Evolutionary conservation across 2,888 invertebrate species (phyloP).

Genomic region (Nasonovia ribisnigri): DNA sequence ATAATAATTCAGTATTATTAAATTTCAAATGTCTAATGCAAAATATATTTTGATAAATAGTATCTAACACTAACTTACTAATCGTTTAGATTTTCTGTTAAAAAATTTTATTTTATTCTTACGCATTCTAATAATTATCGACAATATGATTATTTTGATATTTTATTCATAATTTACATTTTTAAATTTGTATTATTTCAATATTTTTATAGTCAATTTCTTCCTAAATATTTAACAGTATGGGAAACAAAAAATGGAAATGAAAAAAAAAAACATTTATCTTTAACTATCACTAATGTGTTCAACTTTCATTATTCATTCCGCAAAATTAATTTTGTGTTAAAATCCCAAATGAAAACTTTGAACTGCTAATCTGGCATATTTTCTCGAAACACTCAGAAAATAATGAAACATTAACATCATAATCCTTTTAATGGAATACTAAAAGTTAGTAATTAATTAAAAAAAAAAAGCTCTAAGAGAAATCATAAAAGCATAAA

Average conservation of each 20-base stretch:
- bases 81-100: too few species aligned
- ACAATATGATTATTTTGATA: neutral
- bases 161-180: too few species aligned
- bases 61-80: too few species aligned
- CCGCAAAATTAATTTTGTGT: neutral
- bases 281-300: neutral
- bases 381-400: constrained; percentile 20
- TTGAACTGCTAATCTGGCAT: constrained; percentile 19
- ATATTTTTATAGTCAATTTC: neutral
- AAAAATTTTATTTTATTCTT: neutral
- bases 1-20: neutral
- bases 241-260: neutral
- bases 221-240: neutral
- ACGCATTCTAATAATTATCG: neutral
- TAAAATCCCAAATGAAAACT: constrained; percentile 25
- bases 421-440: constrained; percentile 28
- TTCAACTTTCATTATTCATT: constrained; percentile 27
- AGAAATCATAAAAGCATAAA: constrained; percentile 15
- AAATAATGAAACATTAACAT: neutral
- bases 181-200: neutral
- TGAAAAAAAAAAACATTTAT: neutral
- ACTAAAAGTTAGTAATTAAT: constrained; percentile 39
- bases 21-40: neutral
- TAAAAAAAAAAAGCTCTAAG: neutral
- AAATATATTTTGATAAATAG: too few species aligned